A percentile compares a stretch with the other conserved stretches of the same genome.
Conservation (phyloP, 2,113 vertebrate species). For the Diadophis punctatus region DNA sequence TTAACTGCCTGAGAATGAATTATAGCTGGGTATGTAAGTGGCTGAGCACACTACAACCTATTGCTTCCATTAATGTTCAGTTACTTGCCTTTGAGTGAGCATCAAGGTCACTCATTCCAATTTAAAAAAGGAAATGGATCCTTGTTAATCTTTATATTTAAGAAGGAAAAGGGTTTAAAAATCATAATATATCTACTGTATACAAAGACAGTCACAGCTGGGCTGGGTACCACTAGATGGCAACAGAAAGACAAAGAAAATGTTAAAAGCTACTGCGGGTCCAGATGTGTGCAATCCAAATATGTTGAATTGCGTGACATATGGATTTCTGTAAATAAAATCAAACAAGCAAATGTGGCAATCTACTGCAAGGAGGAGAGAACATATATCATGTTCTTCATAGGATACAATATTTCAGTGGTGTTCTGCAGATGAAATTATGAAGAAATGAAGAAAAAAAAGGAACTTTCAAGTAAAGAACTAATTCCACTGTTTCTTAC, state of each 20-base stretch:
- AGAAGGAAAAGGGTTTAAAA: conserved; percentile 16
- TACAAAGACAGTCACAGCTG: not conserved
- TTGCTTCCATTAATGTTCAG: conserved; percentile 30
- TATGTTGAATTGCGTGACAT: not conserved
- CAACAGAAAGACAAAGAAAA: not conserved
- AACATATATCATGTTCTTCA: not conserved
- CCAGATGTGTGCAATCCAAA: not conserved
- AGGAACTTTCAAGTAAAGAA: not conserved
- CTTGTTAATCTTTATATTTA: not conserved
- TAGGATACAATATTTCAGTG: conserved; percentile 5
- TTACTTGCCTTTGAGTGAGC: not conserved
- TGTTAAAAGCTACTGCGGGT: not conserved
- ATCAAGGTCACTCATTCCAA: conserved; percentile 11
- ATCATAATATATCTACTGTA: not conserved
- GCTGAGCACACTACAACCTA: conserved; percentile 1
- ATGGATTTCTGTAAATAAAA: not conserved
- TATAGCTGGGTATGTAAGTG: conserved; percentile 18
- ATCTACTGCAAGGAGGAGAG: not conserved
- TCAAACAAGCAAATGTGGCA: not conserved
- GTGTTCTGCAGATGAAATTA: not conserved
- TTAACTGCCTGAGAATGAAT: conserved; percentile 19
- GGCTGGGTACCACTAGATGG: not conserved
- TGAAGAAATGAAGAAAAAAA: not conserved
- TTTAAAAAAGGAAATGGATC: not conserved
- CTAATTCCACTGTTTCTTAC: not conserved